A percentile compares a stretch with the other conserved stretches of the same genome.
Evolutionary conservation across 1,140 invertebrate genomes (phyloP).

Genomic region (Metopolophium dirhodum): DNA sequence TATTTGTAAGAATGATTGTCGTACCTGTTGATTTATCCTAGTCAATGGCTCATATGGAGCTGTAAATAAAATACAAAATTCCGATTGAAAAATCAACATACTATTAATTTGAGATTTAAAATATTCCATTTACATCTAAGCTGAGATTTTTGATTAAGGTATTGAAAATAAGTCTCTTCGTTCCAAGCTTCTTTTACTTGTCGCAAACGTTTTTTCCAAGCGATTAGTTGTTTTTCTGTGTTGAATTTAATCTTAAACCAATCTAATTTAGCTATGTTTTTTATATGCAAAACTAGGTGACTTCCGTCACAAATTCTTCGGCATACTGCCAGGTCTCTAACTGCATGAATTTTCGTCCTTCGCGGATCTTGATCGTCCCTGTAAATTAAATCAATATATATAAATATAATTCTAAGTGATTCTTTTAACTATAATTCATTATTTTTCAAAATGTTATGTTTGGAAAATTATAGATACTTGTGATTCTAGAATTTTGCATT

Average conservation of each 20-base stretch:
- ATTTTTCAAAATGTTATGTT: neutral
- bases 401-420: neutral
- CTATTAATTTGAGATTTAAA: neutral
- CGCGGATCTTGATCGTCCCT: slow-evolving; percentile 52
- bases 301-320: slow-evolving; percentile 47
- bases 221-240: slow-evolving; percentile 33
- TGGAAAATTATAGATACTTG: neutral
- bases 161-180: slow-evolving; percentile 52
- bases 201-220: slow-evolving; percentile 51
- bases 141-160: slow-evolving; percentile 53
- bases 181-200: slow-evolving; percentile 55
- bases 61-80: neutral
- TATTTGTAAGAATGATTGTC: neutral
- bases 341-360: slow-evolving; percentile 45
- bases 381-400: neutral
- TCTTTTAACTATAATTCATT: neutral
- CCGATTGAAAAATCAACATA: neutral
- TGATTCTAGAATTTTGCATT: too few relatives aligned
- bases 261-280: slow-evolving; percentile 51
- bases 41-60: slow-evolving; percentile 49
- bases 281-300: slow-evolving; percentile 41
- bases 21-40: slow-evolving; percentile 43
- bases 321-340: slow-evolving; percentile 34
- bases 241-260: slow-evolving; percentile 48
- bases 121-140: slow-evolving; percentile 35